phyloP scores from a whole-genome alignment of 2,888 invertebrate species.

The Campoletis raptor region DNA sequence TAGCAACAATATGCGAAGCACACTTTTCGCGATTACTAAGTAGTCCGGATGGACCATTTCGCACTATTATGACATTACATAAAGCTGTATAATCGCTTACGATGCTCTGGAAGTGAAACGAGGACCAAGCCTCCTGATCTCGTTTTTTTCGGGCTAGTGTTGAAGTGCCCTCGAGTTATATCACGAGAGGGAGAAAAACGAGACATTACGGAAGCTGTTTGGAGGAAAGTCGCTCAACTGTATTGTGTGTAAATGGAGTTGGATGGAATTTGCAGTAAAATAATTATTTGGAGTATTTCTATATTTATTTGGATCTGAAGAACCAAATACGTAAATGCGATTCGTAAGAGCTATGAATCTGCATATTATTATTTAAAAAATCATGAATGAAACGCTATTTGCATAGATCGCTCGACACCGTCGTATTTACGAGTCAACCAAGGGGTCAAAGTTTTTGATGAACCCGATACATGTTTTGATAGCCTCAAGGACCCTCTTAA shows the following conservation, averaged over 20 bases:
- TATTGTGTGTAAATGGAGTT: neutral
- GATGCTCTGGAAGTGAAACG: constrained; percentile 22
- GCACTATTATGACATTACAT: constrained; percentile 59
- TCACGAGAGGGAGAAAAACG: neutral
- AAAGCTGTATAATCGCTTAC: constrained; percentile 64
- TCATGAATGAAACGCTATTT: neutral
- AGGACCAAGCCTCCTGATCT: constrained; percentile 5
- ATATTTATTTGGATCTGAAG: neutral
- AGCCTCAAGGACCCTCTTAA: constrained; percentile 37
- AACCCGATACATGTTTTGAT: constrained; percentile 5
- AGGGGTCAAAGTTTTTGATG: neutral
- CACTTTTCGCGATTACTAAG: constrained; percentile 16
- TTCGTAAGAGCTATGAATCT: neutral
- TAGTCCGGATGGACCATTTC: constrained; percentile 34
- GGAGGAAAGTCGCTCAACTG: neutral
- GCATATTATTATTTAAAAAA: neutral
- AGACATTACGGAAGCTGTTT: neutral
- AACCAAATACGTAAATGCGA: neutral
- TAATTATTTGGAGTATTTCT: neutral
- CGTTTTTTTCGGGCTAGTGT: constrained; percentile 18
- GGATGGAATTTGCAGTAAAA: neutral
- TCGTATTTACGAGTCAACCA: neutral
- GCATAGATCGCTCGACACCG: neutral
- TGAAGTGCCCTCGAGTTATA: constrained; percentile 29
- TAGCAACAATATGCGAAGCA: constrained; percentile 3